These are phyloP conservation scores for Drosophila yakuba DNA, from an alignment of 1,140 invertebrate genomes.

Conservation along the genomic window DNA sequence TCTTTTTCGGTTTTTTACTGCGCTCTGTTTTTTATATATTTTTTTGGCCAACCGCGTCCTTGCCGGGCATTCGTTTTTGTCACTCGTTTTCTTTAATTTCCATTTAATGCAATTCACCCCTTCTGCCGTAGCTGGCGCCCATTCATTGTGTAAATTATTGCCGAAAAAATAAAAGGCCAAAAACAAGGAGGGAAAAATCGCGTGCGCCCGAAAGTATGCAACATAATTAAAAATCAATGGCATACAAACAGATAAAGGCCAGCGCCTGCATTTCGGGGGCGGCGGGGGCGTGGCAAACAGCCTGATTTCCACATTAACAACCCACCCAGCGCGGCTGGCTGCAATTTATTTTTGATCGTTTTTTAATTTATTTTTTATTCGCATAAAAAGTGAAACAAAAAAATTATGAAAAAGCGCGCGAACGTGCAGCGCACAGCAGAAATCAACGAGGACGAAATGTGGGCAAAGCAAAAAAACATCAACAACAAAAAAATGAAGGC, in stretches of 20 bases:
- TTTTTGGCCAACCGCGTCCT: constrained; percentile 43
- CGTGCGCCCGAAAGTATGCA: constrained; percentile 68
- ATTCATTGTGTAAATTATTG: constrained; percentile 73
- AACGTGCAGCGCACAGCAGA: constrained; percentile 57
- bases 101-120: constrained; percentile 73
- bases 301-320: constrained; percentile 78
- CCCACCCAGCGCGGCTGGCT: constrained; percentile 36
- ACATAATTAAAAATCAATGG: constrained; percentile 84
- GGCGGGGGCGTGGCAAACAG: constrained; percentile 50
- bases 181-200: constrained; percentile 43
- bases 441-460: constrained; percentile 59
- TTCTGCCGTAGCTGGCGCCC: not conserved
- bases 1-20: constrained; percentile 11
- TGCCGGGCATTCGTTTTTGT: constrained; percentile 68
- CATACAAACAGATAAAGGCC: constrained; percentile 77
- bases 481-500: constrained; percentile 18
- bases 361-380: constrained; percentile 82
- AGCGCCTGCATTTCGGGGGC: constrained; percentile 4
- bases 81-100: constrained; percentile 80
- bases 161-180: constrained; percentile 53
- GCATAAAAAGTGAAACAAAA: constrained; percentile 63
- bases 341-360: constrained; percentile 81
- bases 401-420: constrained; percentile 64
- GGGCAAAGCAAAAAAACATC: constrained; percentile 40
- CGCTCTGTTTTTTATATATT: not conserved